phyloP scores from a whole-genome alignment of 2,113 vertebrate genomes.

The Sturnira hondurensis region DNA sequence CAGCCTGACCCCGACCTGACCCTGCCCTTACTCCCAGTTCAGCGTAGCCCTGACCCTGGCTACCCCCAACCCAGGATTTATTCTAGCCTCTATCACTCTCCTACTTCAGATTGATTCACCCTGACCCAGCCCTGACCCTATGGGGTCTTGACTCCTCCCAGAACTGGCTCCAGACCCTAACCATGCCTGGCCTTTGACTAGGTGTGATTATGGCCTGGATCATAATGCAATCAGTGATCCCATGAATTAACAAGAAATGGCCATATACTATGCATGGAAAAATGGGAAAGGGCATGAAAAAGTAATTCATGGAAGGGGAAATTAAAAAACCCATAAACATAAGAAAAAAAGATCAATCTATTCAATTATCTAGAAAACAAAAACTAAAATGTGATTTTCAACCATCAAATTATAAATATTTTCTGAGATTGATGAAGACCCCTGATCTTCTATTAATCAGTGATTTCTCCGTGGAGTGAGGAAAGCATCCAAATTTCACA shows the following conservation, averaged over 20 bases:
- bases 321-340: background rate
- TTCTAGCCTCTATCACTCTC: background rate
- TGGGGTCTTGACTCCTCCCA: background rate
- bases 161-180: background rate
- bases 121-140: background rate
- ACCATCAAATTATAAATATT: background rate
- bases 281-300: background rate
- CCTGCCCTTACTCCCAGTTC: background rate
- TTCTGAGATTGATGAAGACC: background rate
- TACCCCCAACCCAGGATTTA: background rate
- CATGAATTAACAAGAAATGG: background rate
- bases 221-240: background rate
- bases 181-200: too few relatives aligned
- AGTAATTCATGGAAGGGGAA: background rate
- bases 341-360: background rate
- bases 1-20: background rate
- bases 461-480: background rate
- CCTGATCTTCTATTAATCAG: background rate
- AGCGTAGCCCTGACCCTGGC: background rate
- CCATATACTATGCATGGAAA: too few relatives aligned
- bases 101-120: background rate
- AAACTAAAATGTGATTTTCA: background rate
- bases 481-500: background rate
- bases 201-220: background rate
- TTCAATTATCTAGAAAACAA: background rate